phyloP scores from a whole-genome alignment of 1,140 invertebrate genomes.

The Drosophila orosa region DNA sequence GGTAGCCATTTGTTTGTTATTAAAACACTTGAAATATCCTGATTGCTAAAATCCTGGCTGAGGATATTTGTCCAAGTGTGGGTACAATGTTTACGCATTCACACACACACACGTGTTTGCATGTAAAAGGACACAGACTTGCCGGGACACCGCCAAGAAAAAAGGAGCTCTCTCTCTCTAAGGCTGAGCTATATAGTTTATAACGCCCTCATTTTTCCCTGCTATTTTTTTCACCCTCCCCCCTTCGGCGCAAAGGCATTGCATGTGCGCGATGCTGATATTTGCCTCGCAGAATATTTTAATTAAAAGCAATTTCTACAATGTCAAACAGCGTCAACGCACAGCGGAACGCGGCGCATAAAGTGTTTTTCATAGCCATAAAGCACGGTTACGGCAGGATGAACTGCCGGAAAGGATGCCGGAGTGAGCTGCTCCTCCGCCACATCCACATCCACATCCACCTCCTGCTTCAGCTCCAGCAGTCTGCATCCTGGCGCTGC shows the following conservation, averaged over 20 bases:
- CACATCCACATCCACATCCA: constrained; percentile 1
- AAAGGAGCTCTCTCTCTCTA: constrained; percentile 3
- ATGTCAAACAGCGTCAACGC: constrained; percentile 65
- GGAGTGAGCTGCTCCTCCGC: constrained; percentile 4
- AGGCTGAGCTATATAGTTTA: constrained; percentile 36
- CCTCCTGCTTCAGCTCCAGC: background rate
- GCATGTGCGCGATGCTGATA: constrained; percentile 41
- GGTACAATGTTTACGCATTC: constrained; percentile 8
- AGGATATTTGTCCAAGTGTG: constrained; percentile 19
- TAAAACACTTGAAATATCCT: background rate
- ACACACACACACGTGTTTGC: background rate
- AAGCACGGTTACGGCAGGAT: constrained; percentile 39
- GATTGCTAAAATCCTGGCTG: background rate
- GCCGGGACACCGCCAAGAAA: constrained; percentile 11
- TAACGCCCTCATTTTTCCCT: constrained; percentile 3
- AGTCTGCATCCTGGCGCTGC: constrained; percentile 1
- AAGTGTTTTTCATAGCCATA: constrained; percentile 67
- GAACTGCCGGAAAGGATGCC: constrained; percentile 28
- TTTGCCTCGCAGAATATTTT: constrained; percentile 56
- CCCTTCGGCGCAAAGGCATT: constrained; percentile 16
- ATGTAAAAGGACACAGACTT: constrained; percentile 6
- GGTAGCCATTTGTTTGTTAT: background rate
- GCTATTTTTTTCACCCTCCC: background rate
- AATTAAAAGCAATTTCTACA: constrained; percentile 76
- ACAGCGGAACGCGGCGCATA: constrained; percentile 41